Percentiles rank a stretch among this genome's conserved stretches.
Evolutionary conservation across 2,888 invertebrate species (phyloP).

Genomic region (Taenaris catops): DNA sequence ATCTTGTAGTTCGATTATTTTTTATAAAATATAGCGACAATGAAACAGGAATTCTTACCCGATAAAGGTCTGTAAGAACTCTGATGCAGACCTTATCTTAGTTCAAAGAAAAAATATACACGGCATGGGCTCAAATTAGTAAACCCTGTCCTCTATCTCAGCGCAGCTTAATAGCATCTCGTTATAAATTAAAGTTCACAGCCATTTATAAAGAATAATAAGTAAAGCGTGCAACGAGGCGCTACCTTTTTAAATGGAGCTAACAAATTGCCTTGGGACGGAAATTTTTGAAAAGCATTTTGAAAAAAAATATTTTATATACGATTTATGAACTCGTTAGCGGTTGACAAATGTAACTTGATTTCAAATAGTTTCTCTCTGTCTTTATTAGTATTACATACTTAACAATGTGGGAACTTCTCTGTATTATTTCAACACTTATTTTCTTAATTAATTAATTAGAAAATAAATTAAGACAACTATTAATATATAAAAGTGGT

Average conservation of each 20-base stretch:
- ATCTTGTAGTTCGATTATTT: neutral
- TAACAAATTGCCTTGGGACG: slow-evolving; percentile 63
- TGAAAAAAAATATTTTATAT: slow-evolving; percentile 42
- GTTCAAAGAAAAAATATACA: slow-evolving; percentile 43
- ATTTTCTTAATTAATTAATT: no score
- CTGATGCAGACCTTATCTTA: slow-evolving; percentile 48
- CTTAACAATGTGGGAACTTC: no score
- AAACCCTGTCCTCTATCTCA: slow-evolving; percentile 53
- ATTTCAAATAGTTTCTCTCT: slow-evolving; percentile 60
- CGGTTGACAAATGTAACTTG: slow-evolving; percentile 57
- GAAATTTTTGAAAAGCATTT: slow-evolving; percentile 50
- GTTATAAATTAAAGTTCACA: slow-evolving; percentile 54
- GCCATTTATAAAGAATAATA: slow-evolving; percentile 43
- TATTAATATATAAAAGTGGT: no score
- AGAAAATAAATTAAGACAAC: no score
- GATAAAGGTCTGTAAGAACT: slow-evolving; percentile 14
- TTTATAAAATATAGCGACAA: neutral
- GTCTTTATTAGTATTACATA: no score
- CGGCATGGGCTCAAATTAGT: slow-evolving; percentile 40
- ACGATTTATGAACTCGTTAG: slow-evolving; percentile 72
- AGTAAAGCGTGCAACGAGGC: slow-evolving; percentile 38
- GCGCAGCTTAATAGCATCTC: slow-evolving; percentile 48
- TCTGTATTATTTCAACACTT: no score
- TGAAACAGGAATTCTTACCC: neutral
- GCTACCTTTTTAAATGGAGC: slow-evolving; percentile 42